Conservation (phyloP, 2,797 vertebrate species). For the Tadarida brasiliensis region DNA sequence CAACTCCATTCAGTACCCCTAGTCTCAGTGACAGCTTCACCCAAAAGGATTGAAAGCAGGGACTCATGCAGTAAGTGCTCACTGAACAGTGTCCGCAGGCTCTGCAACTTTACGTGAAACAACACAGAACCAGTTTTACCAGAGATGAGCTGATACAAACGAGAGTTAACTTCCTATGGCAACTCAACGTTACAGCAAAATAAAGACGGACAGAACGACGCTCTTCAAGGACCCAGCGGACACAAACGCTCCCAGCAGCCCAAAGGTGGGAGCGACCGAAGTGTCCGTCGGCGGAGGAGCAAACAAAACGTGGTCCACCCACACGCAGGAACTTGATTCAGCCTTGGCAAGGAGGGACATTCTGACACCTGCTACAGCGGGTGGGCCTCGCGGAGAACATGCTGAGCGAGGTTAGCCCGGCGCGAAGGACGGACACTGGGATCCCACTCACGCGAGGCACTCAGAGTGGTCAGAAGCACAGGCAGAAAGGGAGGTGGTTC, state of each 20-base stretch:
- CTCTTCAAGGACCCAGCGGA: neutral
- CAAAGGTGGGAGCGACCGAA: neutral
- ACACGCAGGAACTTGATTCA: accelerated
- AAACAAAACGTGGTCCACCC: neutral
- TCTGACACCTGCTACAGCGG: neutral
- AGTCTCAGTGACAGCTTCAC: neutral
- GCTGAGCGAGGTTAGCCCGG: no score
- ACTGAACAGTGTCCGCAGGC: neutral
- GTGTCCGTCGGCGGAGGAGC: accelerated
- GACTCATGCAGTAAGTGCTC: no score
- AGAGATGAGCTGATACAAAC: accelerated
- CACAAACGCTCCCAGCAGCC: neutral
- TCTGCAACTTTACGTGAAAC: neutral
- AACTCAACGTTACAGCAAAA: neutral
- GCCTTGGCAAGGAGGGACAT: neutral
- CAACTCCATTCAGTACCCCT: neutral
- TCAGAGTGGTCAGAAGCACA: neutral
- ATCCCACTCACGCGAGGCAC: accelerated
- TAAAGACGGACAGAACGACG: neutral
- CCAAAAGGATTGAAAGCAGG: neutral
- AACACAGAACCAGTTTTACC: neutral
- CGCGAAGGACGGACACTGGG: accelerated
- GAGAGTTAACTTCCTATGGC: neutral
- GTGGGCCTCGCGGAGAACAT: accelerated
- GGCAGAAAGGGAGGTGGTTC: neutral